Evolutionary conservation across 92 coral and sea anemone species (phyloP), one percentile per base, ranked within the genome.

Genomic region (Isaurus tuberculatus): DNA sequence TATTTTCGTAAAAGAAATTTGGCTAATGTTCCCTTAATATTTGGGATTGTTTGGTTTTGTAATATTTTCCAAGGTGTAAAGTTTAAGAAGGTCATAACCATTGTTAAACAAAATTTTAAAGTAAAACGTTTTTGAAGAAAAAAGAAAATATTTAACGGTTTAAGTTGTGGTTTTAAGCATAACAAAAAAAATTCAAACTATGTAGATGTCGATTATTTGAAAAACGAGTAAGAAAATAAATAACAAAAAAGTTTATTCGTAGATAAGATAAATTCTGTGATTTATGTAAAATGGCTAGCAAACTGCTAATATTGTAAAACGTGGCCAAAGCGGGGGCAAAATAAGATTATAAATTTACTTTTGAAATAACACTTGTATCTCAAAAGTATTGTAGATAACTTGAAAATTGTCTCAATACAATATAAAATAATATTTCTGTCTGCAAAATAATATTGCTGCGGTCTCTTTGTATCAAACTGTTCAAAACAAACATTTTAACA

Each of bases 11-110:
- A 31, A 57, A 31, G 19, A 51, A 22, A 19, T 74, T 33, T 49
- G 8, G 37, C 65, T 29, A 37, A 55, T 57, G n/a, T 28, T 57
- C 57, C 32, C 67, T 53, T 29, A 34, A 75, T 36, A 32, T 57
- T 77, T 75, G 57, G 28, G 25, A 58, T 37, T 2, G n/a, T 77
- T 57, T 36, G 49, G 68, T 57, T 77, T 77, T 77, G 82, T 34
- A 77, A 58, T 32, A 55, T 20, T 55, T 60, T 32, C 13, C 70
- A 77, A 77, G 82, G 82, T 57, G 82, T 60, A 49, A 77, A 77
- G 20, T 33, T 0, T 40, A 40, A 17, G 19, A 60, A 25, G 13
- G 33, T 77, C 55, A 14, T 26, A 57, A 30, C 10, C 20, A 58
- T 25, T 25, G 36, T 29, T 1, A 4, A 22, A 9, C 70, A n/a